These are phyloP conservation scores for Megaptera novaeangliae DNA, from an alignment of 2,113 vertebrate genomes.

Conservation along the genomic window DNA sequence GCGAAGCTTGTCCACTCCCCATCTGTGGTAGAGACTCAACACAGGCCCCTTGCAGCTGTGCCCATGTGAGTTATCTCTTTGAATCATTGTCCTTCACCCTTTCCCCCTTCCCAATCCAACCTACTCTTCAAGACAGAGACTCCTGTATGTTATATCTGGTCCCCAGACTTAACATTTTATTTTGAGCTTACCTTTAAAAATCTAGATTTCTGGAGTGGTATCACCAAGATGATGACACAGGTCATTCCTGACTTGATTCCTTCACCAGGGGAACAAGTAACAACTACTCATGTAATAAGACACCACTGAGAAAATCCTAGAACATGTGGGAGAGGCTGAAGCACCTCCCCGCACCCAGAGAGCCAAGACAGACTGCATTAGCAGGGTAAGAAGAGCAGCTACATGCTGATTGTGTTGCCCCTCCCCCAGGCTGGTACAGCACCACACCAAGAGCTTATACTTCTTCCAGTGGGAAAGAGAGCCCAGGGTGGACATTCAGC, in stretches of 20 bases:
- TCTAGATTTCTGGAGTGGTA: not conserved
- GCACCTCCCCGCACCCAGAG: too few species aligned
- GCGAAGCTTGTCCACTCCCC: not conserved
- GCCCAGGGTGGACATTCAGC: not conserved
- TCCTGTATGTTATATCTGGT: not conserved
- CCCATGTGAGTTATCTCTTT: not conserved
- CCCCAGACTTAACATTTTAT: not conserved
- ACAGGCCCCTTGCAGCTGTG: not conserved
- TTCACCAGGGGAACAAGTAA: not conserved
- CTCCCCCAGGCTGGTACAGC: not conserved
- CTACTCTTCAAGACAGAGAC: not conserved
- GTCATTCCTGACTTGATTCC: not conserved
- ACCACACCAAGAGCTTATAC: not conserved
- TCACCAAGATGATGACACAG: not conserved
- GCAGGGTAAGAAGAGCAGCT: not conserved
- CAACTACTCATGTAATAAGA: not conserved
- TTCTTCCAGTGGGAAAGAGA: not conserved
- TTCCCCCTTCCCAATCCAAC: not conserved
- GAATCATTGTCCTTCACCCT: not conserved
- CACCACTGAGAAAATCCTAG: not conserved
- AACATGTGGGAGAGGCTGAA: not conserved
- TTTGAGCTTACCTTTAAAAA: not conserved
- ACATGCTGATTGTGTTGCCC: not conserved
- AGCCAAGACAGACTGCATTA: not conserved
- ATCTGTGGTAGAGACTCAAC: not conserved